These are phyloP conservation scores for Halcyon chelicuti DNA, from an alignment of 2,797 vertebrate genomes.

Conservation along the genomic window DNA sequence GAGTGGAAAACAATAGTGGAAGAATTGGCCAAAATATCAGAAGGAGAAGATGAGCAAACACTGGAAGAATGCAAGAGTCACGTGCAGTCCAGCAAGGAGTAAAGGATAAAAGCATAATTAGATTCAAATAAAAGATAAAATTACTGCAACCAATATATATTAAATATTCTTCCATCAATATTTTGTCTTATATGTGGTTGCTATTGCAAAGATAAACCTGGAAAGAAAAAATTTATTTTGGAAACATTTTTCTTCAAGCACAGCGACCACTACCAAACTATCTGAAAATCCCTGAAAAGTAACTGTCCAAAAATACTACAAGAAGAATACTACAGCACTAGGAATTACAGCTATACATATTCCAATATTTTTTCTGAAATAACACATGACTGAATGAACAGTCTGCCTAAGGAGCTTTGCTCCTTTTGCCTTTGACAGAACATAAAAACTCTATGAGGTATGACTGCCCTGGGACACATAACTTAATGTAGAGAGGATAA, in stretches of 20 bases:
- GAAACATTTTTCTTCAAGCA: not conserved
- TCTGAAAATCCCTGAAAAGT: not conserved
- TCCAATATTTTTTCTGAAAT: not conserved
- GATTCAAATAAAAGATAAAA: not conserved
- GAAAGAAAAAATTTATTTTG: not conserved
- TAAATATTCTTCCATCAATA: not conserved
- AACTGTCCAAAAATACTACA: not conserved
- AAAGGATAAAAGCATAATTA: not conserved
- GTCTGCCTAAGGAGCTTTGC: not conserved
- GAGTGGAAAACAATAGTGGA: not conserved
- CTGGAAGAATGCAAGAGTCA: not conserved
- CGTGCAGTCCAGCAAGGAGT: rapidly evolving
- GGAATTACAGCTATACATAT: not conserved
- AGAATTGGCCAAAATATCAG: not conserved
- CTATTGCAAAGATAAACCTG: not conserved
- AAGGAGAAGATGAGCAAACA: not conserved
- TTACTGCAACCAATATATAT: not conserved
- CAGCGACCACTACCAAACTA: not conserved
- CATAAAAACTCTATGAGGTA: not conserved
- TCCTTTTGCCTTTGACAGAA: not conserved
- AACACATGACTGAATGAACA: not conserved
- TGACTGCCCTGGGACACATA: not conserved
- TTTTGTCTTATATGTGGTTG: not conserved
- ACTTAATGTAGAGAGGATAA: not conserved
- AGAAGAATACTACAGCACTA: not conserved